phyloP scores from a whole-genome alignment of 2,888 invertebrate species.

The Xylota sylvarum region DNA sequence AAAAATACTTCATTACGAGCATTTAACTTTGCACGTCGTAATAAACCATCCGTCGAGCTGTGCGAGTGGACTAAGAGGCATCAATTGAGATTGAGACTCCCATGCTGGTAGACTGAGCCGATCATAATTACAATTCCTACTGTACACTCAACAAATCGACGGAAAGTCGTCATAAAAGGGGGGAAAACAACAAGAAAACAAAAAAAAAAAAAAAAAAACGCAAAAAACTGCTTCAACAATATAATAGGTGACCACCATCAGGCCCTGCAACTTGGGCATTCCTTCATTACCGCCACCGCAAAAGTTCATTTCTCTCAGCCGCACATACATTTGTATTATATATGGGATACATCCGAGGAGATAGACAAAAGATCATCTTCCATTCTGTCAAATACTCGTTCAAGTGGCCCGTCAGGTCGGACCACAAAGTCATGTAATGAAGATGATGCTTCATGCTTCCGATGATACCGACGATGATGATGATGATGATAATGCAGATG shows the following conservation, averaged over 20 bases:
- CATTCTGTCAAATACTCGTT: slow-evolving; percentile 65
- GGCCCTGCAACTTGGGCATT: slow-evolving; percentile 45
- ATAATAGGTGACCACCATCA: slow-evolving; percentile 65
- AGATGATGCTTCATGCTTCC: slow-evolving; percentile 74
- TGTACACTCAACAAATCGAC: slow-evolving; percentile 52
- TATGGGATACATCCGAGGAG: too few species aligned
- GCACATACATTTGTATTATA: too few species aligned
- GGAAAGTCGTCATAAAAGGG: slow-evolving; percentile 47
- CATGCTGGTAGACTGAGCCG: slow-evolving; percentile 39
- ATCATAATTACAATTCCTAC: slow-evolving; percentile 72
- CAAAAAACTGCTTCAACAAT: slow-evolving; percentile 45
- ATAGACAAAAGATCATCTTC: slow-evolving; percentile 63
- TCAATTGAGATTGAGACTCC: slow-evolving; percentile 46
- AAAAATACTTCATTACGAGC: slow-evolving; percentile 54
- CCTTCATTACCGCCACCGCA: slow-evolving; percentile 56
- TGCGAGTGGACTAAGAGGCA: slow-evolving; percentile 25
- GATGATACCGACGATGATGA: slow-evolving; percentile 27
- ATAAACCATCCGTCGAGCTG: slow-evolving; percentile 55
- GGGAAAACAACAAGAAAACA: too few species aligned
- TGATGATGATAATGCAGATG: slow-evolving; percentile 44
- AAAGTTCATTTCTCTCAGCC: slow-evolving; percentile 6
- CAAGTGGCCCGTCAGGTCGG: slow-evolving; percentile 72
- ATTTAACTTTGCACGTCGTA: slow-evolving; percentile 54
- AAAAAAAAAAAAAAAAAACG: slow-evolving; percentile 46
- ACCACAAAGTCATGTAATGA: slow-evolving; percentile 76